A percentile compares a stretch with the other conserved stretches of the same genome.
These are phyloP conservation scores for Emmelina monodactyla DNA, from an alignment of 2,888 invertebrate species.

Conservation along the genomic window DNA sequence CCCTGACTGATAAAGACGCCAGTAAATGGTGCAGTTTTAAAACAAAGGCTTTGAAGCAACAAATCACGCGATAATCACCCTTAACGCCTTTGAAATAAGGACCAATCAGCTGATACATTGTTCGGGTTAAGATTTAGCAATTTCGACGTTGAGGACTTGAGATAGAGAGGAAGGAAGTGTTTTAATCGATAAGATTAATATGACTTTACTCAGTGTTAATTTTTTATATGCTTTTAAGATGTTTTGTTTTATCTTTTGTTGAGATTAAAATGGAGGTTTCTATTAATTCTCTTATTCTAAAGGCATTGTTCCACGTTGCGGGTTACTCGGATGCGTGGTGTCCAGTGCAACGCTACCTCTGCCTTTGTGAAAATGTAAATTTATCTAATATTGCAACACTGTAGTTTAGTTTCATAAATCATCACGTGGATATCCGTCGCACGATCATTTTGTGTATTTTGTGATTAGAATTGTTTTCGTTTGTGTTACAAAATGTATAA, in stretches of 20 bases:
- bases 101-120: too few relatives aligned
- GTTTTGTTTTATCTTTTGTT: too few relatives aligned
- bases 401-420: not conserved
- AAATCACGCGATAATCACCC: constrained; percentile 2
- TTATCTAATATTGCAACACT: constrained; percentile 20
- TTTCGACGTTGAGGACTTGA: too few relatives aligned
- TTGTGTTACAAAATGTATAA: too few relatives aligned
- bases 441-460: not conserved
- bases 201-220: too few relatives aligned
- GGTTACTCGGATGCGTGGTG: not conserved
- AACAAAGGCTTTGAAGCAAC: not conserved
- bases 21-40: constrained; percentile 21
- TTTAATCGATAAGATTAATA: too few relatives aligned
- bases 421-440: not conserved
- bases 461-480: constrained; percentile 1
- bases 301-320: not conserved
- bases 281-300: not conserved
- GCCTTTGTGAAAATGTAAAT: constrained; percentile 41
- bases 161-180: too few relatives aligned
- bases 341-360: too few relatives aligned
- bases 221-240: too few relatives aligned
- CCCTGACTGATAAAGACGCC: constrained; percentile 48
- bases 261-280: too few relatives aligned
- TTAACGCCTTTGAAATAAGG: constrained; percentile 1
- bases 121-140: too few relatives aligned